Conservation (phyloP, 23 tunicate species). For the Phallusia fumigata region DNA sequence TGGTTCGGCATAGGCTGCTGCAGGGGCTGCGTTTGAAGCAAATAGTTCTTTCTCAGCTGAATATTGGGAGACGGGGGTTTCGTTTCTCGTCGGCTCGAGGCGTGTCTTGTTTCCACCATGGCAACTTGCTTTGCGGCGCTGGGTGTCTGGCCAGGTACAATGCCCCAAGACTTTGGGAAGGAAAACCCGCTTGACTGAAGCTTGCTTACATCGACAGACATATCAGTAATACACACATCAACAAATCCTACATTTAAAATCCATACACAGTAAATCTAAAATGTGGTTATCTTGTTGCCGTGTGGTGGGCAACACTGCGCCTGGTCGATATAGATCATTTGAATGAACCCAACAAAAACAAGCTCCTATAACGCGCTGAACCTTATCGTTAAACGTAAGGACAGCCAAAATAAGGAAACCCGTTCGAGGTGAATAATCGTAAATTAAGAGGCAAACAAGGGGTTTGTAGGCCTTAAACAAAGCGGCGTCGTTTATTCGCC, state of each 20-base stretch:
- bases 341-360: no score
- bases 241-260: no score
- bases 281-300: no score
- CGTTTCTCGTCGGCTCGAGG: not conserved
- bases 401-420: no score
- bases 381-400: no score
- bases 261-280: no score
- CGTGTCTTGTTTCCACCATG: not conserved
- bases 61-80: not conserved
- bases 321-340: no score
- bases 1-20: not conserved
- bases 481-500: not conserved
- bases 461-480: not conserved
- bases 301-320: no score
- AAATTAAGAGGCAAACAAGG: conserved; percentile 1
- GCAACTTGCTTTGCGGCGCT: not conserved
- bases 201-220: not conserved
- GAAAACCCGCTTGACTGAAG: not conserved
- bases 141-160: not conserved
- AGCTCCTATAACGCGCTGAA: no score
- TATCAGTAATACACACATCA: not conserved
- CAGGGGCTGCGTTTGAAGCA: not conserved
- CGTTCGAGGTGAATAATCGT: not conserved
- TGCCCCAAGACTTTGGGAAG: not conserved
- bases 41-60: not conserved